Conservation (phyloP, 2,888 invertebrate species). For the Sphecodes monilicornis region DNA sequence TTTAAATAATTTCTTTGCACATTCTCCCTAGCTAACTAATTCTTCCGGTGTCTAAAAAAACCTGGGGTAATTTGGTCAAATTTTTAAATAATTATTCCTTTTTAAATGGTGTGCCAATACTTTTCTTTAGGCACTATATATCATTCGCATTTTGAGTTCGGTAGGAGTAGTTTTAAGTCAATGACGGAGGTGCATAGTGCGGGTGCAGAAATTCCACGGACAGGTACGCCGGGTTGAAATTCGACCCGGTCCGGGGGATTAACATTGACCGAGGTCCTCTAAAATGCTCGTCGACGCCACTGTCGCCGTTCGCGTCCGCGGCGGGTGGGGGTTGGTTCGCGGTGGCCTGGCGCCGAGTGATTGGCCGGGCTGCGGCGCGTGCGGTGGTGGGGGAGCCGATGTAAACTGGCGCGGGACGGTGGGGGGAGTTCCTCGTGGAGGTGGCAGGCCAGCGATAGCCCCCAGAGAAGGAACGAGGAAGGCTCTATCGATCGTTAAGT, state of each 20-base stretch:
- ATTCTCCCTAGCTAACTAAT: no score
- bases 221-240: background rate
- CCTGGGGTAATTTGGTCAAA: no score
- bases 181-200: no score
- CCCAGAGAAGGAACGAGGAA: conserved; percentile 64
- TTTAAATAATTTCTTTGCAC: no score
- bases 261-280: conserved; percentile 33
- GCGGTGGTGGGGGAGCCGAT: conserved; percentile 33
- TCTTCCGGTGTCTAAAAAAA: no score
- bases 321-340: conserved; percentile 1
- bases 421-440: conserved; percentile 25
- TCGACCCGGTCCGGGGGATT: conserved; percentile 7
- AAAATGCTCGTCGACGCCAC: conserved; percentile 39
- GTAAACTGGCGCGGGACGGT: conserved; percentile 42
- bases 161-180: no score
- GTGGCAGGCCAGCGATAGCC: conserved; percentile 22
- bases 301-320: conserved; percentile 34
- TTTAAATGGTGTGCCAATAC: no score
- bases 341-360: conserved; percentile 42
- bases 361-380: conserved; percentile 61
- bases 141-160: no score
- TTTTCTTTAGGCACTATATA: no score
- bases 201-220: background rate
- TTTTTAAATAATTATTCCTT: no score
- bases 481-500: conserved; percentile 81